Evolutionary conservation across 2,888 invertebrate genomes (phyloP).

Genomic region (Synanthedon vespiformis): DNA sequence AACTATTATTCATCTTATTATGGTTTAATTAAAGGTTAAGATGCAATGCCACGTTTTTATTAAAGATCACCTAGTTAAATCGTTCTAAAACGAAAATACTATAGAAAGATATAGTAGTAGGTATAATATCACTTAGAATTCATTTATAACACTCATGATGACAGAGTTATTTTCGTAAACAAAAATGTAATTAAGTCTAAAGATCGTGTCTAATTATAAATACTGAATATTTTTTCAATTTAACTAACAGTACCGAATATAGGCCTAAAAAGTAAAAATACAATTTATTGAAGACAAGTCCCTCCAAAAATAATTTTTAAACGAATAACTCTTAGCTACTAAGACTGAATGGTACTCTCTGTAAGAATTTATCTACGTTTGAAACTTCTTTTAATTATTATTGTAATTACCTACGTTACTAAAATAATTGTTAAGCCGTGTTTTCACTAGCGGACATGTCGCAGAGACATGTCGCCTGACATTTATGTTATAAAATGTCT

Average conservation of each 20-base stretch:
- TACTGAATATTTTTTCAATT: conserved; percentile 50
- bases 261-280: conserved; percentile 41
- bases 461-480: no score
- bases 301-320: conserved; percentile 58
- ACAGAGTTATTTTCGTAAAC: conserved; percentile 38
- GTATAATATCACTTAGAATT: neutral
- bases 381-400: no score
- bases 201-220: conserved; percentile 23
- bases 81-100: no score
- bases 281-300: conserved; percentile 53
- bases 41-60: neutral
- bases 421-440: no score
- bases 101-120: no score
- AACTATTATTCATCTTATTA: no score
- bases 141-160: neutral
- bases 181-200: conserved; percentile 24
- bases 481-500: no score
- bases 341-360: conserved; percentile 56
- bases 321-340: conserved; percentile 56
- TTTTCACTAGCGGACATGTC: no score
- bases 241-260: conserved; percentile 36
- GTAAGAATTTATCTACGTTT: neutral
- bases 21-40: no score
- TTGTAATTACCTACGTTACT: no score
- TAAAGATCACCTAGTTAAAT: no score